Conservation (phyloP, 2,888 invertebrate species). For the Thymelicus lineola region DNA sequence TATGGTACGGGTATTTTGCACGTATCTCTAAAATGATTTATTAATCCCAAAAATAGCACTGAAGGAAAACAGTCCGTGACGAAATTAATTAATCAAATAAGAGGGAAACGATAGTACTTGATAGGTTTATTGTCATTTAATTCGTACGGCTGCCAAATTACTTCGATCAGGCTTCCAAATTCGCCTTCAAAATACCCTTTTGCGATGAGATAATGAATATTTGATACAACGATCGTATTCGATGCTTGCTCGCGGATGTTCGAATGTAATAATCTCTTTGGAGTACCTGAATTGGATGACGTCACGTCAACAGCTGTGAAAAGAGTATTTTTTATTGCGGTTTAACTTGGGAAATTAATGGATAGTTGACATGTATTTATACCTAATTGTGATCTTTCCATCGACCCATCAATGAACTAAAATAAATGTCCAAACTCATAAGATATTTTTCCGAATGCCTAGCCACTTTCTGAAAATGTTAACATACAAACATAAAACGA, state of each 20-base stretch:
- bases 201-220: conserved; percentile 76
- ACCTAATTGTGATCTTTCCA: no score
- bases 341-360: no score
- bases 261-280: conserved; percentile 14
- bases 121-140: conserved; percentile 54
- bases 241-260: conserved; percentile 50
- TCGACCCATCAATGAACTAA: no score
- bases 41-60: conserved; percentile 37
- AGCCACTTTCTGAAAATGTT: no score
- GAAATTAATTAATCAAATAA: conserved; percentile 42
- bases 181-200: conserved; percentile 56
- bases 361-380: no score
- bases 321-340: no score
- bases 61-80: conserved; percentile 14
- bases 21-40: conserved; percentile 31
- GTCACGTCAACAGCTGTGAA: no score
- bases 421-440: no score
- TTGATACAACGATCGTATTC: conserved; percentile 73
- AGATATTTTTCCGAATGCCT: no score
- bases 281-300: conserved; percentile 5
- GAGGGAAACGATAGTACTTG: conserved; percentile 46
- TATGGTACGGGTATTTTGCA: neutral
- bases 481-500: no score
- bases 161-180: conserved; percentile 48
- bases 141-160: conserved; percentile 64